These are phyloP conservation scores for Cyanistes caeruleus DNA, from an alignment of 2,113 vertebrate species.

Conservation along the genomic window DNA sequence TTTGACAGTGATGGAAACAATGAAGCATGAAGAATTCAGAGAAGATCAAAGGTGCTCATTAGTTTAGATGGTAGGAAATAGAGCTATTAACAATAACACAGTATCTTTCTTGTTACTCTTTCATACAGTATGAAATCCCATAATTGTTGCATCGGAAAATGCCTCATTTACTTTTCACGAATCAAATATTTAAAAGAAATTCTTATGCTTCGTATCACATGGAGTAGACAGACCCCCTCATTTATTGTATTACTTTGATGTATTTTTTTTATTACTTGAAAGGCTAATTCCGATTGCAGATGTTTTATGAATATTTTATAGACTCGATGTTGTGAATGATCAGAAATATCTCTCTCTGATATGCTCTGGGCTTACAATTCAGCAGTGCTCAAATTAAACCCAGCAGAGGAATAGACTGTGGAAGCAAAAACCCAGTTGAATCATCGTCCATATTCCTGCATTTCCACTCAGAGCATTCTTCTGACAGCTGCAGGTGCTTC, in stretches of 20 bases:
- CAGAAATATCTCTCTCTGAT: not conserved
- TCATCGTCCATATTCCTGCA: not conserved
- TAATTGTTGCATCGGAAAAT: not conserved
- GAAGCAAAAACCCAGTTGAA: not conserved
- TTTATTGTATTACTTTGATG: conserved; percentile 34
- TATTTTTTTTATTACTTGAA: conserved; percentile 31
- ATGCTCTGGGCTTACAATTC: not conserved
- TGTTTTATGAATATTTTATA: conserved; percentile 46
- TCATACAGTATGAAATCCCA: not conserved
- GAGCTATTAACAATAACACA: not conserved
- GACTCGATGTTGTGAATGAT: not conserved
- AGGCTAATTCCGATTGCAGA: conserved; percentile 13
- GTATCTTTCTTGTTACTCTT: not conserved
- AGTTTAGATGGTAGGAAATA: not conserved
- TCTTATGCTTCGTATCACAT: not conserved
- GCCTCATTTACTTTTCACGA: conserved; percentile 10
- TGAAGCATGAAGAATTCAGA: not conserved
- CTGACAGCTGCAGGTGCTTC: not conserved
- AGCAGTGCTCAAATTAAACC: not conserved
- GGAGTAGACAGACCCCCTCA: not conserved
- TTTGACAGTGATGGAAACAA: conserved; percentile 25
- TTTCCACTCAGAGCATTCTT: not conserved
- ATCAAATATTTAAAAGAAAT: conserved; percentile 48
- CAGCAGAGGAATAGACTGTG: not conserved
- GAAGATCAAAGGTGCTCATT: conserved; percentile 26